Conservation (phyloP, 2,797 vertebrate species). For the Ctenopoma multispine region DNA sequence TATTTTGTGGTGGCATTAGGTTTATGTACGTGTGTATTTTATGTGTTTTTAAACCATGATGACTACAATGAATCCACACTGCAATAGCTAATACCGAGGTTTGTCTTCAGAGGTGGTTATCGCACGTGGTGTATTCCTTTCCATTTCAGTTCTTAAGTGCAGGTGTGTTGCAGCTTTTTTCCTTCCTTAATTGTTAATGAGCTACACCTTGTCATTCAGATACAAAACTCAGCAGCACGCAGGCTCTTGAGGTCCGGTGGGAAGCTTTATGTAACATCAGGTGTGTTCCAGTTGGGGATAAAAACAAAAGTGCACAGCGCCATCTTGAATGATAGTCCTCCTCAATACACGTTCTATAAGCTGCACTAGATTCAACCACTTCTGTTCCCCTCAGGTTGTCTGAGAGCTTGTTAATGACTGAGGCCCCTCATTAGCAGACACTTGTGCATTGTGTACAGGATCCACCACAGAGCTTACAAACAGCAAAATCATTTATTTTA, state of each 20-base stretch:
- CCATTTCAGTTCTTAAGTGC: not conserved
- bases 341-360: conserved; percentile 23
- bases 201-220: conserved; percentile 8
- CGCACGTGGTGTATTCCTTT: too few species aligned
- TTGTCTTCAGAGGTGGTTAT: too few species aligned
- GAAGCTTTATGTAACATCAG: not conserved
- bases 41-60: too few species aligned
- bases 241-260: not conserved
- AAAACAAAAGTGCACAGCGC: not conserved
- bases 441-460: conserved; percentile 11
- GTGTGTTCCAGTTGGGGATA: not conserved
- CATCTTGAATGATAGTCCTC: not conserved
- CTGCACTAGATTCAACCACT: not conserved
- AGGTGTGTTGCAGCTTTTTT: not conserved
- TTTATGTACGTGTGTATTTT: too few species aligned
- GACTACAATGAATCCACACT: too few species aligned
- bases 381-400: conserved; percentile 28
- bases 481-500: conserved; percentile 45
- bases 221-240: conserved; percentile 1
- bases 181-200: not conserved
- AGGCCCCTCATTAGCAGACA: conserved; percentile 44
- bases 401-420: conserved; percentile 42
- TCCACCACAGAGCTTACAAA: conserved; percentile 1
- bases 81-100: too few species aligned
- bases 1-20: too few species aligned